Base-by-base conservation (phyloP, 1,140 invertebrate species). In the Plutomurus gul region DNA sequence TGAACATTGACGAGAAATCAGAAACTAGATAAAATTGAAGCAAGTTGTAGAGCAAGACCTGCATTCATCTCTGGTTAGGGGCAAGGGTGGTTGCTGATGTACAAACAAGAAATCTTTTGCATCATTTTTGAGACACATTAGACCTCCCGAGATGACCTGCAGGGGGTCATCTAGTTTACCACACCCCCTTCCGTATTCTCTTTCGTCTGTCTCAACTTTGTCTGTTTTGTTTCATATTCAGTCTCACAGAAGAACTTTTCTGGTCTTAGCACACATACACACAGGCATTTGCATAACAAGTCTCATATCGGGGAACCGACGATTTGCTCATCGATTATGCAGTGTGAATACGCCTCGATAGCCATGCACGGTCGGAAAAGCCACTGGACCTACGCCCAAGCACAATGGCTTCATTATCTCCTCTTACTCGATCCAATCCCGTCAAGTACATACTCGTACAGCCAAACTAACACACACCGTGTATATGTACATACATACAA, bases 171-270 rank as follows among this genome's bases (percentile, higher is more conserved):
- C 75, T 77, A 43, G 40, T 37, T 75, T 81, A 77, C 79, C 79
- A 81, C 79, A 81, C 79, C 79, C 76, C 79, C 79, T 81, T 81
- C 79, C 79, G 79, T 81, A 81, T 81, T 77, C 75, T 73, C 46
- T 65, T 36, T 65, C 18, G 13, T 60, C 27, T 30, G n/a, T 51
- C 60, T 30, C 60, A 16, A 27, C 40, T 60, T n/a, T 76, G 36
- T 43, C n/a, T 13, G 39, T 43, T 43, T 43, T n/a, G n/a, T n/a
- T 43, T 43, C n/a, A n/a, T 43, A 43, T 43, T 43, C n/a, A 27
- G 51, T 25, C 20, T 56, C 51, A 27, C 20, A 25, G 13, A 4
- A 65, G 56, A 18, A 33, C 56, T 65, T 73, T 40, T 72, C 13
- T 73, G 22, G 60, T 36, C 56, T 36, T 71, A 27, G 20, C 27